A percentile compares a stretch with the other conserved stretches of the same genome.
These are phyloP conservation scores for Heterodera filipjevi DNA, from an alignment of 2,888 invertebrate genomes.

Conservation along the genomic window DNA sequence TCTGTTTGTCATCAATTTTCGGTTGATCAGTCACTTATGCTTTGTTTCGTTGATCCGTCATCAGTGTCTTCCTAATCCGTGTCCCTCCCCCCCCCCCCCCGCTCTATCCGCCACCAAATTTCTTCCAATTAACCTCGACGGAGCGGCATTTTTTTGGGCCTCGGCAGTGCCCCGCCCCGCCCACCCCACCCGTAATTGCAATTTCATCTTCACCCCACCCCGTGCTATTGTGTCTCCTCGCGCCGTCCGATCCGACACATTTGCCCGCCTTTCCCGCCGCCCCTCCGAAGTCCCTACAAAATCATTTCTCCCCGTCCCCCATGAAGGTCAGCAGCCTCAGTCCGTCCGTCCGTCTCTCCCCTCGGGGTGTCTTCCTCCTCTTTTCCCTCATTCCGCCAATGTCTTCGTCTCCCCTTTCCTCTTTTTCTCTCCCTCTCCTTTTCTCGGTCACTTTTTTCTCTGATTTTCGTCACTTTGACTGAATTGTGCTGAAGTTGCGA, in stretches of 20 bases:
- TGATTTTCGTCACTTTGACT: neutral
- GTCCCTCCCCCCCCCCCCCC: neutral
- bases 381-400: conserved; percentile 77
- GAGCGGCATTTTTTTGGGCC: conserved; percentile 14
- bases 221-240: neutral
- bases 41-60: neutral
- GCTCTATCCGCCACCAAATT: too few species aligned
- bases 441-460: neutral
- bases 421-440: neutral
- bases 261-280: conserved; percentile 2
- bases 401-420: neutral
- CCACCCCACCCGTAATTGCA: neutral
- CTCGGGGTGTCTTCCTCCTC: conserved; percentile 84
- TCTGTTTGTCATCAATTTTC: neutral
- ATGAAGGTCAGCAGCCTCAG: conserved; percentile 7
- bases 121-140: conserved; percentile 12
- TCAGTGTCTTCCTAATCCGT: neutral
- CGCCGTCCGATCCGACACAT: conserved; percentile 2
- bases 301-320: conserved; percentile 14
- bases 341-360: conserved; percentile 64
- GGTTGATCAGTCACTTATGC: neutral
- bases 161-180: neutral
- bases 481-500: neutral
- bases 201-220: neutral
- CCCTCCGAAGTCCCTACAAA: neutral